Evolutionary conservation across 64 coral and sea anemone genomes (phyloP).

Genomic region (Catalaphyllia jardinei): DNA sequence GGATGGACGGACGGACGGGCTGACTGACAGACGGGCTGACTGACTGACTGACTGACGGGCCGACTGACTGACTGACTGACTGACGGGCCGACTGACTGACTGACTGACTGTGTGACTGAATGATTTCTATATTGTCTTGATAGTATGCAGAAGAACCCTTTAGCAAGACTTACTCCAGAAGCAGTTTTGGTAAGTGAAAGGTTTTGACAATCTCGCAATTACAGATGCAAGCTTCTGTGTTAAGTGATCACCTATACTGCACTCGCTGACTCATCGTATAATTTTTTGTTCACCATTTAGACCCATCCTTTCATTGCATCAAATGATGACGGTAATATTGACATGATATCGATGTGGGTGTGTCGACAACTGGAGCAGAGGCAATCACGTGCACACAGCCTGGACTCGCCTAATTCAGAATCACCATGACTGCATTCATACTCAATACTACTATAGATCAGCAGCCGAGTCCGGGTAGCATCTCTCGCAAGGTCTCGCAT

Average conservation of each 20-base stretch:
- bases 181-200: conserved; percentile 67
- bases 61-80: too few species aligned
- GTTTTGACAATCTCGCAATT: not conserved
- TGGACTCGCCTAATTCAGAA: conserved; percentile 81
- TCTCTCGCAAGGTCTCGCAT: too few species aligned
- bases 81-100: too few species aligned
- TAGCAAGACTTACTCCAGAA: conserved; percentile 61
- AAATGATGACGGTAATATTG: conserved; percentile 85
- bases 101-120: too few species aligned
- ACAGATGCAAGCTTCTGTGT: not conserved
- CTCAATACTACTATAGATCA: too few species aligned
- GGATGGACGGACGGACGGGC: too few species aligned
- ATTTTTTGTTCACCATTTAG: conserved; percentile 8
- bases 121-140: not conserved
- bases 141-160: conserved; percentile 89
- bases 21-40: too few species aligned
- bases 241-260: not conserved
- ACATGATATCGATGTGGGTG: conserved; percentile 95
- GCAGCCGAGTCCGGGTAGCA: too few species aligned
- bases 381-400: conserved; percentile 70
- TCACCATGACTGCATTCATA: not conserved
- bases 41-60: too few species aligned
- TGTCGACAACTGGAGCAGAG: conserved; percentile 89
- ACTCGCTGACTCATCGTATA: not conserved
- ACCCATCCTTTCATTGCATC: conserved; percentile 75